Conservation (phyloP, 2,113 vertebrate species). For the Sebastes schlegelii region DNA sequence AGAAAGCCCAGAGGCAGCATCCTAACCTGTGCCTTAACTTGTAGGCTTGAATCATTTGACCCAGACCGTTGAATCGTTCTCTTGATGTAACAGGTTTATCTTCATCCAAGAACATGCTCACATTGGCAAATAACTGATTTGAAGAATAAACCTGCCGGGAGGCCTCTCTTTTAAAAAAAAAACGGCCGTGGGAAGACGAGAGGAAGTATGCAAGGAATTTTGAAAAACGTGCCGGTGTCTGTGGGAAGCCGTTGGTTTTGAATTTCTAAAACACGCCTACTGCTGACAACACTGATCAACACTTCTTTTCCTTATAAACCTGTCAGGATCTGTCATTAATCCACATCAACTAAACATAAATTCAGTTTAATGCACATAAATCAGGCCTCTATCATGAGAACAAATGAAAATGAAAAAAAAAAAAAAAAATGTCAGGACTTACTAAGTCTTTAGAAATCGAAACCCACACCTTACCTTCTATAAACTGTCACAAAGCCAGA, state of each 20-base stretch:
- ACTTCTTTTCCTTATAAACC: background rate
- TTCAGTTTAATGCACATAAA: background rate
- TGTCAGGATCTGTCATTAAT: background rate
- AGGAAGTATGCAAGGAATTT: constrained; percentile 43
- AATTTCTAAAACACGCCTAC: constrained; percentile 7
- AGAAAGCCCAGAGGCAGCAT: constrained; percentile 53
- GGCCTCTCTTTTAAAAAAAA: background rate
- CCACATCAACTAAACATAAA: background rate
- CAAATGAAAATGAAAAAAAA: background rate
- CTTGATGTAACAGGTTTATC: constrained; percentile 30
- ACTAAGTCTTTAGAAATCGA: background rate
- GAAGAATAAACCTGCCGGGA: constrained; percentile 2
- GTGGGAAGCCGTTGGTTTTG: constrained; percentile 20
- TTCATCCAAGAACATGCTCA: background rate
- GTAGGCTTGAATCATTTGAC: constrained; percentile 43
- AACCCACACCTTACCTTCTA: constrained; percentile 79
- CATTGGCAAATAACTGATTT: constrained; percentile 12
- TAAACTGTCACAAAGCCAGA: constrained; percentile 66
- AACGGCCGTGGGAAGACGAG: constrained; percentile 26
- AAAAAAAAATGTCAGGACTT: background rate
- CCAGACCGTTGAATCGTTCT: constrained; percentile 44
- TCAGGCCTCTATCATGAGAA: background rate
- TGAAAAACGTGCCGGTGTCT: constrained; percentile 9
- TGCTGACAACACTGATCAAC: background rate
- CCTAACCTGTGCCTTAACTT: constrained; percentile 55